Evolutionary conservation across 2,888 invertebrate species (phyloP).

Genomic region (Spatulosminthurus flaviceps): DNA sequence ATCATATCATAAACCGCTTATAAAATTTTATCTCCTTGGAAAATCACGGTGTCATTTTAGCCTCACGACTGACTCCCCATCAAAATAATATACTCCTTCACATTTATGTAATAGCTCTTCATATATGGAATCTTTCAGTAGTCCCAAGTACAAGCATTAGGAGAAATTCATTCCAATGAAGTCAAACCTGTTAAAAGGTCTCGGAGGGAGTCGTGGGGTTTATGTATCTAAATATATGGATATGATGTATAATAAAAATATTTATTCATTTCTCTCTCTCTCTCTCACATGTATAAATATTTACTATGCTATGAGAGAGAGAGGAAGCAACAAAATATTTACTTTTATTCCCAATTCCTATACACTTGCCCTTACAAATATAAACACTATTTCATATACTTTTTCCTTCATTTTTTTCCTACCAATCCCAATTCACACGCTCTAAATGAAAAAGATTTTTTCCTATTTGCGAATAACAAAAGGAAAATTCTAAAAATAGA

Average conservation of each 20-base stretch:
- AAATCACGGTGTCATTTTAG: constrained; percentile 37
- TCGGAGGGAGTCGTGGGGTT: background rate
- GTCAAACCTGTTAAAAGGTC: background rate
- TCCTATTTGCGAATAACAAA: too few relatives aligned
- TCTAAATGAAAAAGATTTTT: too few relatives aligned
- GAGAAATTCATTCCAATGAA: background rate
- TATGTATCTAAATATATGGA: background rate
- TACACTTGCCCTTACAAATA: too few relatives aligned
- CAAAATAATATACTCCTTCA: background rate
- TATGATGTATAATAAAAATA: background rate
- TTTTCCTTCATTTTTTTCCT: background rate
- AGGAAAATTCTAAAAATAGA: too few relatives aligned
- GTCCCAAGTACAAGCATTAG: background rate
- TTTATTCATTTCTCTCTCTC: background rate
- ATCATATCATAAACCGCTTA: constrained; percentile 31
- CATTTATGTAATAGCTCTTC: background rate
- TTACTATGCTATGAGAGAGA: constrained; percentile 27
- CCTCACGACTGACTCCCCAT: constrained; percentile 5
- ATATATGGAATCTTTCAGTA: too few relatives aligned
- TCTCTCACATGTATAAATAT: background rate
- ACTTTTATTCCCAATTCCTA: constrained; percentile 21
- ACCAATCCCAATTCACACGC: background rate
- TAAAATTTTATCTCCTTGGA: constrained; percentile 38
- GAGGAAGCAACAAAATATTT: constrained; percentile 2
- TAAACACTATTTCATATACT: too few relatives aligned